phyloP scores from a whole-genome alignment of 2,797 vertebrate species.

The Enoplosus armatus region DNA sequence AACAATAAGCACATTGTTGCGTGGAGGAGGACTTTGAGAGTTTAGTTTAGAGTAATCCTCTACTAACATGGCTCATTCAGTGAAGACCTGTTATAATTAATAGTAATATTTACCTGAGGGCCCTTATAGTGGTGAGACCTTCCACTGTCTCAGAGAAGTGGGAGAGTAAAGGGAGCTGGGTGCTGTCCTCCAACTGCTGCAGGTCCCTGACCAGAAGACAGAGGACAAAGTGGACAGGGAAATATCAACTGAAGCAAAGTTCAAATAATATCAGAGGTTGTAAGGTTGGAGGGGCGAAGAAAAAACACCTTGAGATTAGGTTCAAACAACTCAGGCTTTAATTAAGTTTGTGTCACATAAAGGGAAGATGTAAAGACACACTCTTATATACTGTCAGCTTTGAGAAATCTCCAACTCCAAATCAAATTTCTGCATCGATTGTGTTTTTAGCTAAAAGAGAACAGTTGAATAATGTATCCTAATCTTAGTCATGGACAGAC shows the following conservation, averaged over 20 bases:
- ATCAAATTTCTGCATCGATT: no score
- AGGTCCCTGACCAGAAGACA: constrained; percentile 89
- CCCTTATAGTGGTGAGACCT: constrained; percentile 96
- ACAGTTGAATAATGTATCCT: no score
- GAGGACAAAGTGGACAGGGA: constrained; percentile 8
- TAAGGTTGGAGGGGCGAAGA: not conserved
- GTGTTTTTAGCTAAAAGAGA: no score
- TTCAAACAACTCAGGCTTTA: no score
- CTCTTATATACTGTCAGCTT: not conserved
- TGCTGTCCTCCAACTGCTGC: constrained; percentile 97
- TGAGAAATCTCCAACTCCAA: no score
- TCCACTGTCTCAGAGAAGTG: constrained; percentile 98
- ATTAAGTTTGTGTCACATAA: not conserved
- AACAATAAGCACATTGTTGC: not conserved
- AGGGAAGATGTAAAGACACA: not conserved
- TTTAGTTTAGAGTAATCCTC: not conserved
- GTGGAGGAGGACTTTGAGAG: not conserved
- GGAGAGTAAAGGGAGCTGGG: constrained; percentile 94
- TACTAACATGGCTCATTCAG: not conserved
- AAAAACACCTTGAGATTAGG: no score
- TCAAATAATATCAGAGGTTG: not conserved
- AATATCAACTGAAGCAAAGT: constrained; percentile 16
- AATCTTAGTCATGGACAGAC: no score
- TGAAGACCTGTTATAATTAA: no score
- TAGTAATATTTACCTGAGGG: constrained; percentile 90